Conservation (phyloP, 2,888 invertebrate genomes). For the Mamestra brassicae region DNA sequence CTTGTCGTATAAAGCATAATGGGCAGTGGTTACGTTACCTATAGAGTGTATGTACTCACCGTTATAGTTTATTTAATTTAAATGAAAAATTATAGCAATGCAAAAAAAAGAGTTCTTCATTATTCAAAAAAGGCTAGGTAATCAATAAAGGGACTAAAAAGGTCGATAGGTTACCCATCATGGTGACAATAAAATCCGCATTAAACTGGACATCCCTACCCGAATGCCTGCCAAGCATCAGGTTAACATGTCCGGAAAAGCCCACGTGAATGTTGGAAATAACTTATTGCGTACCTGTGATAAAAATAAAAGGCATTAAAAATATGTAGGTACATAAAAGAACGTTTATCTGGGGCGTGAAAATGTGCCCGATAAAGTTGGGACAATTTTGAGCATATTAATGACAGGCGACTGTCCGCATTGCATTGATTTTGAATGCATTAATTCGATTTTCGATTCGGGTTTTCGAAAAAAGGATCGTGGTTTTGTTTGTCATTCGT, state of each 20-base stretch:
- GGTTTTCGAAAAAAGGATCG: not conserved
- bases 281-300: conserved; percentile 27
- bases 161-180: conserved; percentile 55
- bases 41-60: not conserved
- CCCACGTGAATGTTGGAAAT: conserved; percentile 29
- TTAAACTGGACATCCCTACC: conserved; percentile 39
- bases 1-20: not conserved
- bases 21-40: not conserved
- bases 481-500: not conserved
- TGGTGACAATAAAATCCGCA: conserved; percentile 47
- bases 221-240: conserved; percentile 30
- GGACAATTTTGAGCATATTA: conserved; percentile 20
- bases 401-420: conserved; percentile 12
- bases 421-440: not conserved
- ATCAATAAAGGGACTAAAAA: conserved; percentile 43
- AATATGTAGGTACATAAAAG: conserved; percentile 11
- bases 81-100: not conserved
- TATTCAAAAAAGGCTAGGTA: not conserved
- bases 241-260: conserved; percentile 48
- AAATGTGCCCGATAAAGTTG: conserved; percentile 25
- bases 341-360: conserved; percentile 27
- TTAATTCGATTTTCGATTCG: conserved; percentile 32
- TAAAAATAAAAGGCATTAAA: conserved; percentile 33
- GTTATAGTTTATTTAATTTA: not conserved
- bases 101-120: not conserved